A percentile compares a stretch with the other conserved stretches of the same genome.
Conservation (phyloP, 2,113 vertebrate species). For the Zapornia atra region DNA sequence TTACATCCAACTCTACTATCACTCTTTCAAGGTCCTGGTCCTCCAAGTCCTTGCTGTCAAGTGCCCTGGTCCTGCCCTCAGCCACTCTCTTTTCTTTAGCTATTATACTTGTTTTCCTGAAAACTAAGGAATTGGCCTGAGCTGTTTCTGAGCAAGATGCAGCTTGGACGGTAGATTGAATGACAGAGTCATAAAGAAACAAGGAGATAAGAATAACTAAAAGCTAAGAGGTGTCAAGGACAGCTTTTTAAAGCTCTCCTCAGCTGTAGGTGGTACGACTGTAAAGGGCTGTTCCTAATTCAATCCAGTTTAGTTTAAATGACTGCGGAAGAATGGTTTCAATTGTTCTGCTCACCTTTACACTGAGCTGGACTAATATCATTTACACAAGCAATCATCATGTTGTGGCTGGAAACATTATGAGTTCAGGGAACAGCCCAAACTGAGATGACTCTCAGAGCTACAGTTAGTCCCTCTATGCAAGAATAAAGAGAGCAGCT, state of each 20-base stretch:
- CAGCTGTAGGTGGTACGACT: neutral
- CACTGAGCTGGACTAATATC: neutral
- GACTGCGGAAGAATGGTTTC: neutral
- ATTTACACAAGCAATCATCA: neutral
- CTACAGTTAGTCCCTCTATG: neutral
- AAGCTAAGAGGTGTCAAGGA: constrained; percentile 28
- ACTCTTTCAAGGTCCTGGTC: neutral
- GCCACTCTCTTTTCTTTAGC: neutral
- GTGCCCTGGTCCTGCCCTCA: neutral
- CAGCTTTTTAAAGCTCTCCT: constrained; percentile 1
- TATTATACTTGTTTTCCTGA: neutral
- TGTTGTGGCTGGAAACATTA: neutral
- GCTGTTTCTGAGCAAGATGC: neutral
- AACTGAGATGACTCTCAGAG: neutral
- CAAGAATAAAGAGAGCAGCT: neutral
- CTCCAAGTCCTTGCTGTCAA: neutral
- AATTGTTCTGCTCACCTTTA: neutral
- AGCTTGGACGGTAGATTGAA: neutral
- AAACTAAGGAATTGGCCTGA: neutral
- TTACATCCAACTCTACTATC: neutral
- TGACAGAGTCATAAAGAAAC: constrained; percentile 30
- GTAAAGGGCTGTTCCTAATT: neutral
- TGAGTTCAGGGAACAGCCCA: neutral
- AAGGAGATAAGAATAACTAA: neutral
- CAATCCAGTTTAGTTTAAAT: neutral